phyloP scores from a whole-genome alignment of 2,797 vertebrate species.

The Meda fulgida region DNA sequence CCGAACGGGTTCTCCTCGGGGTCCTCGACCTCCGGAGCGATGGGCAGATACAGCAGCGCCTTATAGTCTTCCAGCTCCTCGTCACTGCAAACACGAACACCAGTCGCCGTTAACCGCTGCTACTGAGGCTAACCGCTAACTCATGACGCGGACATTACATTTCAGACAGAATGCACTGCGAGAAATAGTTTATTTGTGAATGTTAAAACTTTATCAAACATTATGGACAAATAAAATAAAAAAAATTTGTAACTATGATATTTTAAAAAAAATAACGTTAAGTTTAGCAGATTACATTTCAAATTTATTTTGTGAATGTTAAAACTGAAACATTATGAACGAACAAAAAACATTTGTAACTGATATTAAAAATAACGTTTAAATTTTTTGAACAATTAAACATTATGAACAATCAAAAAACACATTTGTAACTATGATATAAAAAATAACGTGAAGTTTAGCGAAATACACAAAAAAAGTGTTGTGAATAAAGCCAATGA shows the following conservation, averaged over 20 bases:
- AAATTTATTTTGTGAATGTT: too few relatives aligned
- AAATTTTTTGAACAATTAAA: too few relatives aligned
- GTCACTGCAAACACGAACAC: constrained; percentile 76
- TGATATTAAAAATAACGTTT: too few relatives aligned
- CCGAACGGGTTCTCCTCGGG: constrained; percentile 98
- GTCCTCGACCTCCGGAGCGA: constrained; percentile 96
- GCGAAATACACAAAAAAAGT: too few relatives aligned
- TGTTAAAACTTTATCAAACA: neutral
- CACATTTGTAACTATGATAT: too few relatives aligned
- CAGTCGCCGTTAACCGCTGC: rapidly evolving
- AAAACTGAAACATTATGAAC: too few relatives aligned
- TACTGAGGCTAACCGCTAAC: neutral
- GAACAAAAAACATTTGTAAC: too few relatives aligned
- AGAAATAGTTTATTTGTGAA: neutral
- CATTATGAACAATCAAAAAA: too few relatives aligned
- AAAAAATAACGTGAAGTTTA: too few relatives aligned
- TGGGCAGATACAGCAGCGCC: constrained; percentile 94
- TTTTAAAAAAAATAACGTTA: neutral
- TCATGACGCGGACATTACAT: too few relatives aligned
- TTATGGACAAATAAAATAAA: neutral
- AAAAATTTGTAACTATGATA: neutral
- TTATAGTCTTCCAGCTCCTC: constrained; percentile 96
- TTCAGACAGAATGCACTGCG: too few relatives aligned
- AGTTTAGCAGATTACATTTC: neutral
- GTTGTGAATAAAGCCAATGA: too few relatives aligned